Conservation (phyloP, 2,113 vertebrate species). For the Lontra canadensis region DNA sequence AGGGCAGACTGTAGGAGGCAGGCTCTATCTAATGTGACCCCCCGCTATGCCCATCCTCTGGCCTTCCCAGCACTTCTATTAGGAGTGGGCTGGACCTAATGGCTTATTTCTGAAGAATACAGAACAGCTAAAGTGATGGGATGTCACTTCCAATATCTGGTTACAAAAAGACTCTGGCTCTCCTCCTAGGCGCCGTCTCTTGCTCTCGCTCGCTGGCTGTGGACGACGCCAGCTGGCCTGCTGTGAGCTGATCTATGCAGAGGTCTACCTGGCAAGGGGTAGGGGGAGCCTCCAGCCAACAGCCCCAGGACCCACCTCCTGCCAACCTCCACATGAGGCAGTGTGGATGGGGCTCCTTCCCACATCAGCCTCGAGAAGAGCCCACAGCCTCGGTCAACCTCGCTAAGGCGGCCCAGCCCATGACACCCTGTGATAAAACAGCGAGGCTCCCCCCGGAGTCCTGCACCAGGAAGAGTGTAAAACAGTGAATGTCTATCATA, state of each 20-base stretch:
- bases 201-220: accelerated
- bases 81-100: not conserved
- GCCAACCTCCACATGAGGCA: not conserved
- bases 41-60: accelerated
- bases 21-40: too few relatives aligned
- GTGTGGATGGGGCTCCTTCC: accelerated
- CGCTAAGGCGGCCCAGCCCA: not conserved
- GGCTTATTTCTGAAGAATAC: not conserved
- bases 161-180: not conserved
- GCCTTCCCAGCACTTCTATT: not conserved
- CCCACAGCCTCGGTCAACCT: not conserved
- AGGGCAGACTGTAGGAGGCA: not conserved
- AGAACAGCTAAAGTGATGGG: not conserved
- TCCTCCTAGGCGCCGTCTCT: not conserved
- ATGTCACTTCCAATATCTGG: not conserved
- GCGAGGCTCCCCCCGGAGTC: too few relatives aligned
- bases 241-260: accelerated
- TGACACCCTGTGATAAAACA: not conserved
- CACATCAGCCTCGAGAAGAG: accelerated
- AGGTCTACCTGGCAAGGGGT: too few relatives aligned
- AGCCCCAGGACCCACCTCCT: not conserved
- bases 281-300: not conserved
- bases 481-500: accelerated
- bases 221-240: not conserved
- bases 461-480: not conserved